Percentiles rank a stretch among this genome's conserved stretches.
Evolutionary conservation across 2,888 invertebrate genomes (phyloP).

Genomic region (Diachrysia chrysitis): DNA sequence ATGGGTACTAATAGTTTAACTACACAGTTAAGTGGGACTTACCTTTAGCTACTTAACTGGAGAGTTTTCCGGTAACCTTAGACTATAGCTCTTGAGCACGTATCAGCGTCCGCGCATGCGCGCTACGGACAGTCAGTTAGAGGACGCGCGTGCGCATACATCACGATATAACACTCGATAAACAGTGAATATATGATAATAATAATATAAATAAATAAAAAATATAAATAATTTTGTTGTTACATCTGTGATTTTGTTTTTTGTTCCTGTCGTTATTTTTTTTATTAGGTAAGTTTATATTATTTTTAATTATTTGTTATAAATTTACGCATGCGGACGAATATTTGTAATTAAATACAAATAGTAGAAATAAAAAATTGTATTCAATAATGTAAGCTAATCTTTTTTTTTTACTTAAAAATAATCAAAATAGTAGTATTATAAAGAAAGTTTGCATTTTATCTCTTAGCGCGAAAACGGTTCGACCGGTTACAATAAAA

Average conservation of each 20-base stretch:
- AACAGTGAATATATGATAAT: not conserved
- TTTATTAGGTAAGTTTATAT: no score
- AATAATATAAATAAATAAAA: not conserved
- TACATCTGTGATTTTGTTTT: not conserved
- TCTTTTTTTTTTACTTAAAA: no score
- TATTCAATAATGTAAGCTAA: no score
- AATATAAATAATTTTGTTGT: not conserved
- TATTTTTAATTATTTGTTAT: no score
- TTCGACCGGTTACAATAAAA: no score
- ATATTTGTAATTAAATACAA: no score
- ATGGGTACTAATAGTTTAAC: not conserved
- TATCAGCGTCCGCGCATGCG: not conserved
- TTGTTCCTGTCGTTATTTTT: not conserved
- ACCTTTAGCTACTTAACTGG: not conserved
- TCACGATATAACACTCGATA: not conserved
- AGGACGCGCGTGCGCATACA: not conserved
- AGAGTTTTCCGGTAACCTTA: conserved; percentile 5
- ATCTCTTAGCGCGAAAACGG: no score
- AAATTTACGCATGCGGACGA: no score
- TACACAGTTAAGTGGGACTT: not conserved
- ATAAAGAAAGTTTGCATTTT: no score
- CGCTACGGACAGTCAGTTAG: not conserved
- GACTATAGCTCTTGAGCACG: not conserved
- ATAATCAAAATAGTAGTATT: no score
- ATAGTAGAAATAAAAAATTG: no score